phyloP scores from a whole-genome alignment of 1,140 invertebrate species.

The Eumaeus atala region DNA sequence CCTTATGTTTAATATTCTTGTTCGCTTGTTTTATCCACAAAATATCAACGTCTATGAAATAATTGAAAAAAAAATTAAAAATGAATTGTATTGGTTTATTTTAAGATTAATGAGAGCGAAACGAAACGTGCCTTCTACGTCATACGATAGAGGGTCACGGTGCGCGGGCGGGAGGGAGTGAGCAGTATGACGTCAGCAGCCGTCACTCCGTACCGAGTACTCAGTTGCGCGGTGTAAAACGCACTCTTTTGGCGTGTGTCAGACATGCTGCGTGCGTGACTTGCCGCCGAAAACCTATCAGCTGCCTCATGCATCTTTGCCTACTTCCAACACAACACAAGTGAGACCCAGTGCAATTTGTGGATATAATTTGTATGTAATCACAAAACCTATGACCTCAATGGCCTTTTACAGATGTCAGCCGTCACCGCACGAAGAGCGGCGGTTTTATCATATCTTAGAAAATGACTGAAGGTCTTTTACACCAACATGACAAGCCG shows the following conservation, averaged over 20 bases:
- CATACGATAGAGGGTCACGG: not conserved
- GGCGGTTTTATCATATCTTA: conserved; percentile 69
- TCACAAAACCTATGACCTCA: conserved; percentile 48
- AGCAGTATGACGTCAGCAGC: conserved; percentile 18
- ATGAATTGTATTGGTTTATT: too few relatives aligned
- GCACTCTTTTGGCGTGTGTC: conserved; percentile 48
- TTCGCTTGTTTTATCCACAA: too few relatives aligned
- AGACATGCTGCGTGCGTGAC: conserved; percentile 49
- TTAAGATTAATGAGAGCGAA: too few relatives aligned
- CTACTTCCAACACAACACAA: conserved; percentile 52
- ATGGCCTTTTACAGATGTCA: conserved; percentile 65
- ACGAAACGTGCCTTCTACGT: too few relatives aligned
- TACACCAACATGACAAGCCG: conserved; percentile 58
- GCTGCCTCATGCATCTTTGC: conserved; percentile 60
- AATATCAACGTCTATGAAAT: too few relatives aligned
- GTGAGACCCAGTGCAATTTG: conserved; percentile 40
- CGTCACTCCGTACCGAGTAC: conserved; percentile 32
- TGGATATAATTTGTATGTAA: conserved; percentile 24
- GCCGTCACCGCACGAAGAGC: conserved; percentile 61
- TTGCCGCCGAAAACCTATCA: conserved; percentile 43
- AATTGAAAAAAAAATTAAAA: too few relatives aligned
- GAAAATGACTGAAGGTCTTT: conserved; percentile 69
- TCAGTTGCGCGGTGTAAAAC: conserved; percentile 58
- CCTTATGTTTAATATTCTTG: too few relatives aligned
- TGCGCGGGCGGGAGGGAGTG: conserved; percentile 8